Evolutionary conservation across 2,888 invertebrate species (phyloP).

Genomic region (Ariolimax columbianus): DNA sequence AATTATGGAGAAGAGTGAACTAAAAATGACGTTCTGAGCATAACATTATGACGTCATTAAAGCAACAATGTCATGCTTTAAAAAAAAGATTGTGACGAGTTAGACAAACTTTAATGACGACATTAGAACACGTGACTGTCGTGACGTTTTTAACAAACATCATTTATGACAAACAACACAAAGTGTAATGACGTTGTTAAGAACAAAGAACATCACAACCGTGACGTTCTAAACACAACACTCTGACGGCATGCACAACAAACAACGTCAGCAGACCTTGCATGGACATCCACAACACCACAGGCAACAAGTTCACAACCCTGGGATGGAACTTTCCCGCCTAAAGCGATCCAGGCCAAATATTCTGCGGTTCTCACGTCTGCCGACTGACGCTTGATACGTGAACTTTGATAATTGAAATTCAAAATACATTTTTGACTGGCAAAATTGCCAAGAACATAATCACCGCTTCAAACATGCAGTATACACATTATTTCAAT

Average conservation of each 20-base stretch:
- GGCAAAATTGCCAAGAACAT: too few species aligned
- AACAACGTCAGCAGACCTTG: conserved; percentile 54
- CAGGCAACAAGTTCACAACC: conserved; percentile 59
- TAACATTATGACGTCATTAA: too few species aligned
- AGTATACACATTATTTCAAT: too few species aligned
- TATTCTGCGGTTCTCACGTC: conserved; percentile 61
- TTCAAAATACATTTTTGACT: background rate
- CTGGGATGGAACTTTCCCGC: conserved; percentile 53
- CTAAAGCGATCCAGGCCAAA: conserved; percentile 61
- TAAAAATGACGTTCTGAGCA: too few species aligned
- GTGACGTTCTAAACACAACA: background rate
- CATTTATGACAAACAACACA: too few species aligned
- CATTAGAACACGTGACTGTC: too few species aligned
- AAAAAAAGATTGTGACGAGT: too few species aligned
- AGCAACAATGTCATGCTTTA: too few species aligned
- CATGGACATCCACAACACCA: conserved; percentile 60
- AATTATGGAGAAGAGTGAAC: too few species aligned
- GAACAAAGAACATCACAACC: background rate
- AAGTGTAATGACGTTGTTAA: background rate
- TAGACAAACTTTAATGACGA: too few species aligned
- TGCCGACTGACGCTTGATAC: conserved; percentile 61
- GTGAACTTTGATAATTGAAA: conserved; percentile 43
- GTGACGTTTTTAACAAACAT: too few species aligned
- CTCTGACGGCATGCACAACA: background rate
- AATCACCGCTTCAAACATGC: too few species aligned